Percentiles rank a stretch among this genome's conserved stretches.
phyloP scores from a whole-genome alignment of 2,113 vertebrate species.

The Ammodytes marinus region DNA sequence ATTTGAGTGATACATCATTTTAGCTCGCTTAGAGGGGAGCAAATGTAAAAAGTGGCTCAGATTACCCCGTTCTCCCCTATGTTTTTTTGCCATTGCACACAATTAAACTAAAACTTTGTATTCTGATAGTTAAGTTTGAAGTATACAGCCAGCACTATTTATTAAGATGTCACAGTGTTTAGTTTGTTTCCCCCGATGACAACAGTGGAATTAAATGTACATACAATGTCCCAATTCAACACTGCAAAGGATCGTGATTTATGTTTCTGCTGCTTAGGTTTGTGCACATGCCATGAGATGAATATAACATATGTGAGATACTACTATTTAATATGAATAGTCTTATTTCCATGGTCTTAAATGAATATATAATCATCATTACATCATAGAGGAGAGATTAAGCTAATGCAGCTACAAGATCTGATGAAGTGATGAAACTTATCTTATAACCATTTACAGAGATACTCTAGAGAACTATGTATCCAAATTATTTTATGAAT shows the following conservation, averaged over 20 bases:
- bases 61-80: no score
- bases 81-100: no score
- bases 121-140: neutral
- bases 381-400: neutral
- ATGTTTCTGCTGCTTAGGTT: neutral
- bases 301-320: neutral
- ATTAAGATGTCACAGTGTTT: neutral
- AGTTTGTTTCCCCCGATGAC: constrained; percentile 6
- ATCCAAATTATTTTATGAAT: constrained; percentile 8
- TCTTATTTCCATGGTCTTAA: constrained; percentile 2
- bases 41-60: no score
- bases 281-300: neutral
- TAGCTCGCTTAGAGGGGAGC: no score
- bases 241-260: no score
- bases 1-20: no score
- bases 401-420: neutral
- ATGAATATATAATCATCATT: constrained; percentile 20
- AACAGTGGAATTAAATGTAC: neutral
- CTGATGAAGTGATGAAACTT: constrained; percentile 29
- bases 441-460: constrained; percentile 12
- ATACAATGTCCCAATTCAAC: neutral
- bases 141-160: neutral
- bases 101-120: neutral
- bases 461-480: neutral
- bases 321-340: neutral